A percentile compares a stretch with the other conserved stretches of the same genome.
Conservation (phyloP, 2,113 vertebrate genomes). For the Seriola rivoliana region DNA sequence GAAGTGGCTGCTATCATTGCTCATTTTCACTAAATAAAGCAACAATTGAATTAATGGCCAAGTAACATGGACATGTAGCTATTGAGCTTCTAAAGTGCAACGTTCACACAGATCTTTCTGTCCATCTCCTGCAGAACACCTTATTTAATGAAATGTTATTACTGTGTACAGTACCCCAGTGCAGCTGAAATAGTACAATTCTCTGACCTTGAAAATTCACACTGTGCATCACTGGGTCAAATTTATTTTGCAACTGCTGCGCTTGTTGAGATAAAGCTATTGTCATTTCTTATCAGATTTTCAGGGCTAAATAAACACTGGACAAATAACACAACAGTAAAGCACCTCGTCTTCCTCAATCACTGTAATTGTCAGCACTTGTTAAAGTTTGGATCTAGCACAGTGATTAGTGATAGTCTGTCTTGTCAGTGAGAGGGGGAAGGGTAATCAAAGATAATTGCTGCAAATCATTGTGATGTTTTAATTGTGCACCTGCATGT, state of each 20-base stretch:
- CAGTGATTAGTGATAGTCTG: conserved; percentile 67
- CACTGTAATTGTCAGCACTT: conserved; percentile 67
- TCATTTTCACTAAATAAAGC: neutral
- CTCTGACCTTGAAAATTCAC: neutral
- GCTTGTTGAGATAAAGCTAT: neutral
- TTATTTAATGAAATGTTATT: no score
- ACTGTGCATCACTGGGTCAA: neutral
- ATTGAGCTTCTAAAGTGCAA: neutral
- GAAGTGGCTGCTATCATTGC: neutral
- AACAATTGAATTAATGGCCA: neutral
- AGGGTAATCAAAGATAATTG: conserved; percentile 82
- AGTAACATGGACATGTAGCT: conserved; percentile 1
- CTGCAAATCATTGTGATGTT: conserved; percentile 72
- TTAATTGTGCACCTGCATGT: conserved; percentile 78
- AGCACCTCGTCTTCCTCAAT: conserved; percentile 46
- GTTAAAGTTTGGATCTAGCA: conserved; percentile 65
- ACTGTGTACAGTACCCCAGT: neutral
- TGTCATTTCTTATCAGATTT: conserved; percentile 20
- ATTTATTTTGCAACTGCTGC: neutral
- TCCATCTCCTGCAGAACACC: neutral
- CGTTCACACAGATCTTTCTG: neutral
- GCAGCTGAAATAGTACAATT: neutral
- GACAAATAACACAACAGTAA: conserved; percentile 31
- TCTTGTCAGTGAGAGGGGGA: conserved; percentile 57
- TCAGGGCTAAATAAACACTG: conserved; percentile 7